Base-by-base conservation (phyloP, 2,797 vertebrate genomes). In the Meriones psammophilus region DNA sequence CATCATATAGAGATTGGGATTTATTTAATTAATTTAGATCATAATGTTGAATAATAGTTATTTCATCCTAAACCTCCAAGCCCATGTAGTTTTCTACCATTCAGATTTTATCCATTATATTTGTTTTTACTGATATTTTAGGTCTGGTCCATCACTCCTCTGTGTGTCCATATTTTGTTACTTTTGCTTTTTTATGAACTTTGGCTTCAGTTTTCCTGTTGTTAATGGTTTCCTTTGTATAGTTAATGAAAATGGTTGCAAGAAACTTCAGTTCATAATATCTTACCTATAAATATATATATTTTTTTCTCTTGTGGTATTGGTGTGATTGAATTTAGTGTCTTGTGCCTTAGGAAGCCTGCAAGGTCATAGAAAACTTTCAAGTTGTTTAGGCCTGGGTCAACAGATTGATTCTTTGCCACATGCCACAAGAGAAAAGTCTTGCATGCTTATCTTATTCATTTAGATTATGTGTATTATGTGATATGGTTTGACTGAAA, bases 231-330 rank as follows among this genome's bases (percentile, higher is more conserved):
- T 96, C 74, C 36, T 92, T 74, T 50, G 91, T 95, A 26, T 39
- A 81, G 28, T 28, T 84, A 94, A 39, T 30, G 15, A 96, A 96
- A 73, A 76, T 60, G 36, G 46, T 33, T 74, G 1, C 28, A 94
- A 91, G n/a, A 36, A 97, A 50, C 30, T 89, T 93, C 39, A 86
- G 83, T 28, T 96, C 93, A 93, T 64, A 66, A 62, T 95, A 54
- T 77, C 42, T 88, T 91, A 80, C 92, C 42, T 58, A 8, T 96
- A 56, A 94, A 8, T 81, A 24, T 78, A n/a, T n/a, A n/a, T n/a
- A n/a, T 14, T 62, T 79, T 8, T 85, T n/a, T 8, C 39, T 14
- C 46, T 68, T 50, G 18, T 69, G 20, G 30, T 69, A 30, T 46
- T 68, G 17, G 17, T 28, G 42, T 28, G 42, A 22, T 54, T 54